phyloP scores from a whole-genome alignment of 1,140 invertebrate genomes.

The Ostrea edulis region DNA sequence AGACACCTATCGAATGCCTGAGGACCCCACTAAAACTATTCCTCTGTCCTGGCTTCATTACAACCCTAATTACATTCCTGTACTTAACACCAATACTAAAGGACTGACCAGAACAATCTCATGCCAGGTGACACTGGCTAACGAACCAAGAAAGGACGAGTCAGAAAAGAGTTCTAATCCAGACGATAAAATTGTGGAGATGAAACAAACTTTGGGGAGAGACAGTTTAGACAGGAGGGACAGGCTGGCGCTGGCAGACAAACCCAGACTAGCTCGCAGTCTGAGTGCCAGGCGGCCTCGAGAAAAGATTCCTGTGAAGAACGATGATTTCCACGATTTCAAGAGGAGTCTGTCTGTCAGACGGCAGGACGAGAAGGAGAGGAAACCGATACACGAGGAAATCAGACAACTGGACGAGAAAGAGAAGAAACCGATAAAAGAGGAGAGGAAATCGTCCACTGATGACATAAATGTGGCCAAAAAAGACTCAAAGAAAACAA shows the following conservation, averaged over 20 bases:
- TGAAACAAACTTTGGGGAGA: background rate
- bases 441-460: slow-evolving; percentile 40
- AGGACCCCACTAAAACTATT: slow-evolving; percentile 52
- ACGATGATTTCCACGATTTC: slow-evolving; percentile 57
- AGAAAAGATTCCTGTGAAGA: slow-evolving; percentile 56
- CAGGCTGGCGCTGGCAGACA: background rate
- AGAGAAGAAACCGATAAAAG: slow-evolving; percentile 56
- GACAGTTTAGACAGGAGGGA: background rate
- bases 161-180: slow-evolving; percentile 31
- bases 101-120: slow-evolving; percentile 67
- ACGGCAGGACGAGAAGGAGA: slow-evolving; percentile 62
- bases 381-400: slow-evolving; percentile 51
- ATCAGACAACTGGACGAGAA: slow-evolving; percentile 64
- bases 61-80: slow-evolving; percentile 76
- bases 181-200: slow-evolving; percentile 26
- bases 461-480: slow-evolving; percentile 65
- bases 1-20: slow-evolving; percentile 71
- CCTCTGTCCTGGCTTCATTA: slow-evolving; percentile 70
- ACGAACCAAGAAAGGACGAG: slow-evolving; percentile 40
- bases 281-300: slow-evolving; percentile 63
- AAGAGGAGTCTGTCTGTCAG: slow-evolving; percentile 67
- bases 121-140: slow-evolving; percentile 67
- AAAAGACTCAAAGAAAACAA: slow-evolving; percentile 65
- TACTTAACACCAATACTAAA: slow-evolving; percentile 45
- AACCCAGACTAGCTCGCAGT: slow-evolving; percentile 59